phyloP scores from a whole-genome alignment of 2,888 invertebrate species.

The Agrotis clavis region DNA sequence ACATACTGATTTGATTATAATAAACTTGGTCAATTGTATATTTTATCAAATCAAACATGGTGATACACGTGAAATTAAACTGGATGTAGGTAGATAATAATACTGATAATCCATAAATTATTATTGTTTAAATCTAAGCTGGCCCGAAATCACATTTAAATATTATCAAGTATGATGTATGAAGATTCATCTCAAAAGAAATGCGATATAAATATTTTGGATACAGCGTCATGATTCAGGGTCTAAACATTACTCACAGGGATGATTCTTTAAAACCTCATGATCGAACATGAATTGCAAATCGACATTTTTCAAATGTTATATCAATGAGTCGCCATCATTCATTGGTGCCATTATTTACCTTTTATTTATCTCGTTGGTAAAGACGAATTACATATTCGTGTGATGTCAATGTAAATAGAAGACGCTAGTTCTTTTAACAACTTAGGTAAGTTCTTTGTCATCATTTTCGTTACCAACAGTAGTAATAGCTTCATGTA shows the following conservation, averaged over 20 bases:
- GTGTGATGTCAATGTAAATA: conserved; percentile 37
- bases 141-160: not conserved
- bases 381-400: not conserved
- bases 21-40: not conserved
- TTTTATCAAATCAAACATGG: not conserved
- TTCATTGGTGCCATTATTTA: conserved; percentile 1
- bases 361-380: conserved; percentile 29
- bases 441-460: conserved; percentile 3
- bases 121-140: too few species aligned
- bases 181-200: not conserved
- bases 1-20: not conserved
- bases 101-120: too few species aligned
- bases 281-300: not conserved
- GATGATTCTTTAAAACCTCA: not conserved
- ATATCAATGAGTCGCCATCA: conserved; percentile 17
- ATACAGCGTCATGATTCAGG: conserved; percentile 5
- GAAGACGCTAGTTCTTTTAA: not conserved
- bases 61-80: not conserved
- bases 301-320: conserved; percentile 14
- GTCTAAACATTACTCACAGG: not conserved
- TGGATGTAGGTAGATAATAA: not conserved
- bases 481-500: not conserved
- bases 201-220: not conserved
- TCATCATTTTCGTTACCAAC: conserved; percentile 13
- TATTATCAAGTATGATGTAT: not conserved